A percentile compares a stretch with the other conserved stretches of the same genome.
These are phyloP conservation scores for Hydrotaea diabolus DNA, from an alignment of 2,888 invertebrate species.

Conservation along the genomic window DNA sequence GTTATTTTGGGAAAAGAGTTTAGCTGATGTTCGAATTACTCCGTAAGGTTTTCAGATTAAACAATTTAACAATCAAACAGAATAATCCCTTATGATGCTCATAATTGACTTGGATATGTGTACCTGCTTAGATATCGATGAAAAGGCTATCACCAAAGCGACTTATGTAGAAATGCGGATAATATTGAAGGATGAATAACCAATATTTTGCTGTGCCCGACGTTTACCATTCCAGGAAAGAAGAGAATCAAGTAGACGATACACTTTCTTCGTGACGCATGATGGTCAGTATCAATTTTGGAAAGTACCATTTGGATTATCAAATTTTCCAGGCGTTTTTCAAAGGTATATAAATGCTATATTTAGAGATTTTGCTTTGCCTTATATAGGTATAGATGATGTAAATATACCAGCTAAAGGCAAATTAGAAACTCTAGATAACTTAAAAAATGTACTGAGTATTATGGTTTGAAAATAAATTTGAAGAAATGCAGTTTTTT, in stretches of 20 bases:
- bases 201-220: slow-evolving; percentile 11
- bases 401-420: slow-evolving; percentile 68
- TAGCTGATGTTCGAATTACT: neutral
- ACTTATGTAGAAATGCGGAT: slow-evolving; percentile 1
- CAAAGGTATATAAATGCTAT: slow-evolving; percentile 57
- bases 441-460: slow-evolving; percentile 52
- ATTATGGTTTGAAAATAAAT: slow-evolving; percentile 49
- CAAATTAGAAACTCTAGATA: slow-evolving; percentile 49
- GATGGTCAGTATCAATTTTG: slow-evolving; percentile 68
- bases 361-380: slow-evolving; percentile 54
- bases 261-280: slow-evolving; percentile 71
- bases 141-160: neutral
- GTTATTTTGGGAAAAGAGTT: slow-evolving; percentile 17
- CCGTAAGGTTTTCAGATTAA: neutral
- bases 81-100: neutral
- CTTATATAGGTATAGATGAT: slow-evolving; percentile 74
- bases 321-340: neutral
- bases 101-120: neutral
- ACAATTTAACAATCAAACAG: neutral
- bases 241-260: slow-evolving; percentile 67
- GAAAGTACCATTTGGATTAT: slow-evolving; percentile 76
- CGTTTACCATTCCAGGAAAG: neutral
- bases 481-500: slow-evolving; percentile 42
- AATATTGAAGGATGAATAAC: slow-evolving; percentile 6
- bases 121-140: neutral